Base-by-base conservation (phyloP, 2,888 invertebrate genomes). In the Himalopsyche tibetana region DNA sequence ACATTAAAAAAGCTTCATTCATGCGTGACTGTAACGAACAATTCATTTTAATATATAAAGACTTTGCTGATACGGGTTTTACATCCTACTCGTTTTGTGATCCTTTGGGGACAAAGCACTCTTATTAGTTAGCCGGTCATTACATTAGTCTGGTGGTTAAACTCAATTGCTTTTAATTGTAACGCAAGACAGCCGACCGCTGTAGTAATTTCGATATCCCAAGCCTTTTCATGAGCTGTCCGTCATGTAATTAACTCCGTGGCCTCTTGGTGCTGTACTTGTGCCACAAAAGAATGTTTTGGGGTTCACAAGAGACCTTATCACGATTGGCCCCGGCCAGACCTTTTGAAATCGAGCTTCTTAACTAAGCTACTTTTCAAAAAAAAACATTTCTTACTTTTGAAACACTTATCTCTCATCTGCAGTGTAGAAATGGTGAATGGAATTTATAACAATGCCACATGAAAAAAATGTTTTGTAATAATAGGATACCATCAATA, bases 111-210 rank as follows among this genome's bases (percentile, higher is more conserved):
- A 74, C 74, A 74, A 74, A 74, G 74, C 38, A 12, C 12, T 74
- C 15, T 12, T 74, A 74, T 74, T 74, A 28, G 74, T 74, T 74
- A 74, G 5, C 38, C 74, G 15, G 74, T 38, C 80, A 51, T 80
- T 80, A 55, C 51, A 82, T 82, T 82, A 55, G 82, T 82, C 38
- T 55, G 51, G 15, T 55, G 55, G 82, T 82, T 82, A 84, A 74
- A 82, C 82, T 36, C 85, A 85, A 85, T 85, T 85, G 85, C 42
- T 82, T 85, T 82, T 85, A 85, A 85, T 85, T 85, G 85, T 85
- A 82, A 74, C 69, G 82, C 82, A 85, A 85, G 85, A 82, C 85
- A 79, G 69, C 82, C 51, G 79, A 80, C 82, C 74, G 56, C 81
- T 63, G 51, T 15, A 2, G 15, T 51, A 51, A 51, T 51, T 51